phyloP scores from a whole-genome alignment of 2,888 invertebrate species.

The Caenorhabditis auriculariae region DNA sequence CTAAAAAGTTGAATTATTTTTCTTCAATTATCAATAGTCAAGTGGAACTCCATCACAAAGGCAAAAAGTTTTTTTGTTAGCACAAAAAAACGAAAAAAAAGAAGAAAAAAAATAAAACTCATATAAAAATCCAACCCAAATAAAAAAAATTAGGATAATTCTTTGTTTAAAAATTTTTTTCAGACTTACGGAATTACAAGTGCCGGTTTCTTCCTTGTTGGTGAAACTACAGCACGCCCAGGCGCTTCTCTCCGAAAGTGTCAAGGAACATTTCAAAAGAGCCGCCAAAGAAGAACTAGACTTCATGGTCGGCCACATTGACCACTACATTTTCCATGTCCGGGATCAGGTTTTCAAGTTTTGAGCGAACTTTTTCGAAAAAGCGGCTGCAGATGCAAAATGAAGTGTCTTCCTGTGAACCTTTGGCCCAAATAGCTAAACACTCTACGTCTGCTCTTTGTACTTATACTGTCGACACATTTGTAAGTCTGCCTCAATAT shows the following conservation, averaged over 20 bases:
- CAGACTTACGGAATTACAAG: constrained; percentile 39
- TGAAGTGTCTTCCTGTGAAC: constrained; percentile 56
- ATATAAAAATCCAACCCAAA: too few relatives aligned
- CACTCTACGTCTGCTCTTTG: constrained; percentile 53
- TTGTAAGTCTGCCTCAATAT: constrained; percentile 32
- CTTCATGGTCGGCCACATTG: constrained; percentile 29
- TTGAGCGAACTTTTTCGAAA: not conserved
- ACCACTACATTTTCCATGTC: constrained; percentile 42
- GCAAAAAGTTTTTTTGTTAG: too few relatives aligned
- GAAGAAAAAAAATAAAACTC: too few relatives aligned
- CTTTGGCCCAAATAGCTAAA: constrained; percentile 45
- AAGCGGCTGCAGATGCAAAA: constrained; percentile 34
- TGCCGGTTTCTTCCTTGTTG: constrained; percentile 41
- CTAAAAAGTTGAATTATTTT: too few relatives aligned
- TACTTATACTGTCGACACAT: constrained; percentile 52
- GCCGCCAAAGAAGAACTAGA: constrained; percentile 46
- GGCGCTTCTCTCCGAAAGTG: constrained; percentile 44
- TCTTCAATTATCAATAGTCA: too few relatives aligned
- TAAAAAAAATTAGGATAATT: not conserved
- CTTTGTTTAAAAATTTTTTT: not conserved
- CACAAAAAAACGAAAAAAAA: too few relatives aligned
- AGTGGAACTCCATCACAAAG: too few relatives aligned
- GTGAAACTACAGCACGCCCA: constrained; percentile 51
- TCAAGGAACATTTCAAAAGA: constrained; percentile 40
- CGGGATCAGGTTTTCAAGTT: constrained; percentile 25